phyloP scores from a whole-genome alignment of 2,797 vertebrate species.

The Steatocranus sp. region DNA sequence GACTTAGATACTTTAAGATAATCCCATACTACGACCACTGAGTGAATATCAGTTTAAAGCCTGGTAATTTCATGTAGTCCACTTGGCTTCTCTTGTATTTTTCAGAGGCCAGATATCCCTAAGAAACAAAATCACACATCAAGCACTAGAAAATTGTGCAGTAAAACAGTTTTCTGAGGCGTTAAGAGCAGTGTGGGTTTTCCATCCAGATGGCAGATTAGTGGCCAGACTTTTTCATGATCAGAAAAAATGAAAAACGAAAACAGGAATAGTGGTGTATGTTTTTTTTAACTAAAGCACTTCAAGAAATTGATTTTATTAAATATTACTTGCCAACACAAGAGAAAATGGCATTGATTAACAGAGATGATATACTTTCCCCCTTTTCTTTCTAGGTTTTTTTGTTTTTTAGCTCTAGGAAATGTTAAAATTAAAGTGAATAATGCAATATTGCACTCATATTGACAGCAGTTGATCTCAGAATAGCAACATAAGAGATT shows the following conservation, averaged over 20 bases:
- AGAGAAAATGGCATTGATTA: not conserved
- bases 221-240: not conserved
- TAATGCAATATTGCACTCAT: not conserved
- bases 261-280: not conserved
- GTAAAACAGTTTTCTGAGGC: not conserved
- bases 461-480: not conserved
- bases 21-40: not conserved
- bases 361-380: not conserved
- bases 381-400: not conserved
- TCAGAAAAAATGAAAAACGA: not conserved
- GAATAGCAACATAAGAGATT: not conserved
- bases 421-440: not conserved
- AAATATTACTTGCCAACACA: not conserved
- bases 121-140: not conserved
- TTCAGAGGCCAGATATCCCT: not conserved
- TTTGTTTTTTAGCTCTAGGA: not conserved
- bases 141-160: not conserved
- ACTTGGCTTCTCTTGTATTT: not conserved
- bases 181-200: not conserved
- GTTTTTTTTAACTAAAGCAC: not conserved
- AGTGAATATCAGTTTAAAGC: not conserved
- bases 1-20: not conserved
- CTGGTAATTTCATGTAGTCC: not conserved
- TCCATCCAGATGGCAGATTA: not conserved
- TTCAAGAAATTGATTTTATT: not conserved